Evolutionary conservation across 2,113 vertebrate genomes (phyloP), one percentile per base, ranked within the genome.

Genomic region (Apodemus sylvaticus): DNA sequence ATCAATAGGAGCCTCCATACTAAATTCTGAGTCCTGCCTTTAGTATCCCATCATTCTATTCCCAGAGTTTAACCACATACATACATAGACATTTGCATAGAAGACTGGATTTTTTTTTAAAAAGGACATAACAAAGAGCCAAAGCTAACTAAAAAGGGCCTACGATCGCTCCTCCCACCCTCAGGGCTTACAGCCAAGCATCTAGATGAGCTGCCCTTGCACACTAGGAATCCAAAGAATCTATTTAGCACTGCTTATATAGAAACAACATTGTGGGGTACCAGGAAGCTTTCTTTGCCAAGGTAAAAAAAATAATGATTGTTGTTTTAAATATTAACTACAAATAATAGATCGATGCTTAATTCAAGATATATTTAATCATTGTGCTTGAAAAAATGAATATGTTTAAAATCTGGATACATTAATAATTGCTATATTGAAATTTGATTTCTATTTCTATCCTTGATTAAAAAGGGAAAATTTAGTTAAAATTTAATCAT

Each of bases 121-220:
- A n/a, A 11, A 22, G 3, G 12, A 29, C 77, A 71, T 5, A 55
- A 45, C 7, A 36, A 45, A 68, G 13, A 48, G 16, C 26, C 9
- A 53, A 12, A 81, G 4, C 29, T 3, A 17, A 29, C 6, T 36
- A 16, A 36, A 68, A 36, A 16, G 31, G 66, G 14, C 13, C 26
- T 2, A 31, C 34, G 5, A 13, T 1, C 29, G 53, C 20, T 26
- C 13, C 14, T 22, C 36, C 31, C 14, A 0, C 2, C 16, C 19
- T 16, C 22, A 22, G 19, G 16, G 34, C 26, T 42, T 31, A 29
- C 12, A n/a, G n/a, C 29, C 16, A 31, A 85, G 22, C 39, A 31
- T 17, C 42, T 45, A 42, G 29, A 45, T 45, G 24, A 45, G 60
- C 12, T 9, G n/a, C 1, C 1, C 4, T 16, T 31, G 3, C 14